A percentile compares a stretch with the other conserved stretches of the same genome.
Conservation (phyloP, 2,888 invertebrate species). For the Drosophila suboccidentalis region DNA sequence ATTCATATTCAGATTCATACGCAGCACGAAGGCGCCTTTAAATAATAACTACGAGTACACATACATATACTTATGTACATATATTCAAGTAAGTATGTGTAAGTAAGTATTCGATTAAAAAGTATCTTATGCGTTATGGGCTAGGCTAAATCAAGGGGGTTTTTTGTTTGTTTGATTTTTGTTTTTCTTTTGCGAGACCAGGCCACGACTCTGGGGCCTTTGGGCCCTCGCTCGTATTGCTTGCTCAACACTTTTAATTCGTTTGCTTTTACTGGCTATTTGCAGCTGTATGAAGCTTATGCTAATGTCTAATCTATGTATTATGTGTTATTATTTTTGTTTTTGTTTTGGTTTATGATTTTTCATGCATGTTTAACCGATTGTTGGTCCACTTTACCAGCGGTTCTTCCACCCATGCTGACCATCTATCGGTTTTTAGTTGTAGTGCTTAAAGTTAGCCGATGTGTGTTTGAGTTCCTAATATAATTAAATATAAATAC, state of each 20-base stretch:
- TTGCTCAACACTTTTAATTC: slow-evolving; percentile 82
- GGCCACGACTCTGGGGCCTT: slow-evolving; percentile 60
- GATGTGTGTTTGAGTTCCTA: slow-evolving; percentile 53
- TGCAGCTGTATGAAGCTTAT: slow-evolving; percentile 44
- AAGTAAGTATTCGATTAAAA: slow-evolving; percentile 34
- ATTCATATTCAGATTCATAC: slow-evolving; percentile 79
- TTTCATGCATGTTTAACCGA: slow-evolving; percentile 67
- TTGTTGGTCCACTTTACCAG: slow-evolving; percentile 86
- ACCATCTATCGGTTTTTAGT: slow-evolving; percentile 72
- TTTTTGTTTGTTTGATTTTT: no score
- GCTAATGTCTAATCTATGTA: slow-evolving; percentile 42
- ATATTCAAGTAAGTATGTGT: slow-evolving; percentile 23
- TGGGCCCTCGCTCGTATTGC: slow-evolving; percentile 82
- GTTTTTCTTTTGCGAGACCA: slow-evolving; percentile 57
- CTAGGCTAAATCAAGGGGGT: slow-evolving; percentile 43
- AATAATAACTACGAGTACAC: slow-evolving; percentile 50
- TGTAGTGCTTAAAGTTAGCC: slow-evolving; percentile 58
- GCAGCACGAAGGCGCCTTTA: slow-evolving; percentile 57
- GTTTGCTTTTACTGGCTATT: slow-evolving; percentile 36
- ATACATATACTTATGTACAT: slow-evolving; percentile 27
- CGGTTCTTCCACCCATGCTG: slow-evolving; percentile 63
- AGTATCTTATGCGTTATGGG: slow-evolving; percentile 36
- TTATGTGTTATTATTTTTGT: slow-evolving; percentile 17
- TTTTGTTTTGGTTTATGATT: slow-evolving; percentile 36
- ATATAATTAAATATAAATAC: slow-evolving; percentile 28